These are phyloP conservation scores for Drosophila sucinea DNA, from an alignment of 1,140 invertebrate genomes.

Conservation along the genomic window DNA sequence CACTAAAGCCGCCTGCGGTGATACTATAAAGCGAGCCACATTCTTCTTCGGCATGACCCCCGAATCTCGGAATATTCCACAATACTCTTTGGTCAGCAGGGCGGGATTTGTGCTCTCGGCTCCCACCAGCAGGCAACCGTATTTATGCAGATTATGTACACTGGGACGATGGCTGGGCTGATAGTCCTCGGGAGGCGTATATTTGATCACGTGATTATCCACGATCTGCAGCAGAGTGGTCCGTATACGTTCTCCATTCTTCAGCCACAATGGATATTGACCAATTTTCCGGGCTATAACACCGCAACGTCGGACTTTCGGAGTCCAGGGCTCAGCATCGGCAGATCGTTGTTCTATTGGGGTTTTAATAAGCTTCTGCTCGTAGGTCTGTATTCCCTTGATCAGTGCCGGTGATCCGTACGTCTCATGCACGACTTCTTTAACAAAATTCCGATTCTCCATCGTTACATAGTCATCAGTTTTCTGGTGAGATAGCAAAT, in stretches of 20 bases:
- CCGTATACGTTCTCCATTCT: conserved; percentile 90
- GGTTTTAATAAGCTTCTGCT: conserved; percentile 84
- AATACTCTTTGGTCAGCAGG: conserved; percentile 94
- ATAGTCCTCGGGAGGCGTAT: conserved; percentile 93
- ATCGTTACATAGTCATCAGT: conserved; percentile 88
- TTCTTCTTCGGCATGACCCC: conserved; percentile 95
- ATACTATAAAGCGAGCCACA: conserved; percentile 93
- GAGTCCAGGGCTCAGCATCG: conserved; percentile 87
- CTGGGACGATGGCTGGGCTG: conserved; percentile 84
- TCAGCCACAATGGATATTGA: conserved; percentile 95
- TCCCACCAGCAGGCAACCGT: conserved; percentile 93
- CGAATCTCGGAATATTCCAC: conserved; percentile 91
- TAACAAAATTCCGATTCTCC: conserved; percentile 92
- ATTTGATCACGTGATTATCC: conserved; percentile 98
- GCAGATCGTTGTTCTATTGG: conserved; percentile 77
- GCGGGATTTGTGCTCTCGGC: conserved; percentile 95
- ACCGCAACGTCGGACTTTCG: conserved; percentile 88
- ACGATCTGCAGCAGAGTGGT: conserved; percentile 94
- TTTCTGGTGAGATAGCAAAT: conserved; percentile 22
- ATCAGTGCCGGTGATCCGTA: conserved; percentile 84
- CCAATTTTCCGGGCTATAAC: conserved; percentile 97
- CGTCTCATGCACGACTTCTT: conserved; percentile 89
- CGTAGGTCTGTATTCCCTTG: conserved; percentile 83
- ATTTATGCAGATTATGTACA: conserved; percentile 82
- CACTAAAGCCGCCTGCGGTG: conserved; percentile 92